Evolutionary conservation across 2,113 vertebrate genomes (phyloP).

Genomic region (Gavialis gangeticus): DNA sequence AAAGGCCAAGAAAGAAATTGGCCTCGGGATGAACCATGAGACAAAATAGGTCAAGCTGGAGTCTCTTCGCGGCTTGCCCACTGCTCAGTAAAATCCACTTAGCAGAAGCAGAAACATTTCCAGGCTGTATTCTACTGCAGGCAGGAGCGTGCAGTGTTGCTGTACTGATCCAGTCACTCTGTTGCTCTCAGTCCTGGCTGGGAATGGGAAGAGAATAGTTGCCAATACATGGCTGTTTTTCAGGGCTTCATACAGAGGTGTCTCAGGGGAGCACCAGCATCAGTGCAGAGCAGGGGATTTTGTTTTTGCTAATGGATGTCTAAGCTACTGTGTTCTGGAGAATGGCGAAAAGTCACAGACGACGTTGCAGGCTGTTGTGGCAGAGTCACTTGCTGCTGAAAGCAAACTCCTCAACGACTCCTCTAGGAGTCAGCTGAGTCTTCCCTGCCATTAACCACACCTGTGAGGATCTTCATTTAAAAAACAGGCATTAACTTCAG

Average conservation of each 20-base stretch:
- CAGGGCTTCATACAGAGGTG: background rate
- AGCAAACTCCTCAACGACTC: background rate
- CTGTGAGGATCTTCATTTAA: background rate
- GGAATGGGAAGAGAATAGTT: fast-evolving
- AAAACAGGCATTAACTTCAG: slow-evolving; percentile 29
- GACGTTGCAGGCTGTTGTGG: background rate
- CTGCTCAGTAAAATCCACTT: background rate
- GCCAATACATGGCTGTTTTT: fast-evolving
- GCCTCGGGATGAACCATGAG: background rate
- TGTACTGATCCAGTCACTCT: fast-evolving
- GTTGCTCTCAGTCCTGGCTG: background rate
- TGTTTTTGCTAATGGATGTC: fast-evolving
- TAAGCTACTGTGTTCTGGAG: background rate
- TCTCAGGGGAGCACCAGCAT: background rate
- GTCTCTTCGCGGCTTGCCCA: background rate
- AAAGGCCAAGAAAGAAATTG: background rate
- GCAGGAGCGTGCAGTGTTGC: background rate
- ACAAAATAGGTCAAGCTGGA: background rate
- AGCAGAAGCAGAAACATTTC: background rate
- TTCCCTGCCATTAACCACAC: background rate
- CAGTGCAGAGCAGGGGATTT: background rate
- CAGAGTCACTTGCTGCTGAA: background rate
- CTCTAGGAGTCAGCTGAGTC: background rate
- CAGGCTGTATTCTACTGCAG: background rate
- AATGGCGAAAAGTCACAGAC: background rate